Evolutionary conservation across 2,888 invertebrate species (phyloP), one percentile per base, ranked within the genome.

Genomic region (Dichetophora obliterata): DNA sequence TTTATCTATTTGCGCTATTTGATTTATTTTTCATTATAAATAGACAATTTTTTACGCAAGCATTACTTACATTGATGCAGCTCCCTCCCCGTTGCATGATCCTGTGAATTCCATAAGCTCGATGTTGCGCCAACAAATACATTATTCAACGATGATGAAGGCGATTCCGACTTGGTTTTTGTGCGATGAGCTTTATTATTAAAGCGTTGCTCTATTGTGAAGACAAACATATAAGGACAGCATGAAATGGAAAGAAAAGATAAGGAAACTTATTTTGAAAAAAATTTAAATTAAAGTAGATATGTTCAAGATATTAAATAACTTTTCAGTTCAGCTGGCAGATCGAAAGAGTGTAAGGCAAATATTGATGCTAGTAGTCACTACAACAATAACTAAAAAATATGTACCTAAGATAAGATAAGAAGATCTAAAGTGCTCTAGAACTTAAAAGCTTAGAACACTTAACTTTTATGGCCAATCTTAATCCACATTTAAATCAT

Each of bases 61-160:
- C 24, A 14, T n/a, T 77, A 84, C 88, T 88, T 76, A 88, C 88
- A 85, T 81, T 86, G 86, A 78, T 85, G 83, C 71, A 85, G 84
- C 81, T 86, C 86, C 75, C 85, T 80, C 83, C 79, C 48, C 61
- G 82, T 63, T 37, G 82, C 80, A 78, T 87, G 87, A 83, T 88
- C 88, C 81, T 87, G 88, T 48, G 88, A 85, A 80, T 89, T 89
- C 88, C 88, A 88, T 79, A 88, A 83, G 77, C 88, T 88, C 77
- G 88, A 88, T 72, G 89, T 88, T 76, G 88, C 88, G 8, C 88
- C 89, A 81, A 87, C 84, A 65, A 86, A 86, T 48, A 88, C 84
- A 77, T 88, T 89, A 81, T 89, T 89, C 78, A 86, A 76, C 9
- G 86, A 84, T 16, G 86, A 84, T 14, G 86, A 82, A 48, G 86